A percentile compares a stretch with the other conserved stretches of the same genome.
Evolutionary conservation across 2,113 vertebrate species (phyloP).

Genomic region (Crotalus viridis): DNA sequence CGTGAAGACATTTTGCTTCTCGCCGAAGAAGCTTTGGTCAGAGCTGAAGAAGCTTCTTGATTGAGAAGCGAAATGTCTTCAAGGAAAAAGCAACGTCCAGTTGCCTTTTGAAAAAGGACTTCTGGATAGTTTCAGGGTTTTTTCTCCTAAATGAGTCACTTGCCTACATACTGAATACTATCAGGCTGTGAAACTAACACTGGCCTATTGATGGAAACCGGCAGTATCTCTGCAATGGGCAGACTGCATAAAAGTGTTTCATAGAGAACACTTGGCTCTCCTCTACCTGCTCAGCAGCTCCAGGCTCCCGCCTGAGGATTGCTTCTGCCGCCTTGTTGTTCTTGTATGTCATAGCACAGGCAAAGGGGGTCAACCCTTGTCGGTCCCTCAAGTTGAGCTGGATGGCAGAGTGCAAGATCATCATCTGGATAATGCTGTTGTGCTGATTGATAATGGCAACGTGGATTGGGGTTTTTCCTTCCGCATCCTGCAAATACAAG

Average conservation of each 20-base stretch:
- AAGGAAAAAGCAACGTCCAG: not conserved
- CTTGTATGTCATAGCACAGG: constrained; percentile 96
- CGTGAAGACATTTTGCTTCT: not conserved
- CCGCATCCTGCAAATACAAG: constrained; percentile 81
- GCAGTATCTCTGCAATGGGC: not conserved
- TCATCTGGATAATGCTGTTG: constrained; percentile 90
- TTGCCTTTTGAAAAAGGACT: not conserved
- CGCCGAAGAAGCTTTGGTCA: not conserved
- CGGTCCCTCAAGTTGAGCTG: constrained; percentile 88
- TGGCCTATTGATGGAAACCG: not conserved
- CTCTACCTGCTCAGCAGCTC: constrained; percentile 92
- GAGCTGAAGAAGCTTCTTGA: not conserved
- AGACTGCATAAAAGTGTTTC: too few species aligned
- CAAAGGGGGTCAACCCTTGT: constrained; percentile 95
- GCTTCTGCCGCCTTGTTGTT: constrained; percentile 97
- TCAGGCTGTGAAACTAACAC: not conserved
- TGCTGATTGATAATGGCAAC: constrained; percentile 96
- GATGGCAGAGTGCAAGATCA: constrained; percentile 95
- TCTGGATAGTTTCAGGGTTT: not conserved
- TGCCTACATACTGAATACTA: not conserved
- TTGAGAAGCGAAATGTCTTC: not conserved
- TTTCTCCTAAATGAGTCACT: not conserved
- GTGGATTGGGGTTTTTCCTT: constrained; percentile 92
- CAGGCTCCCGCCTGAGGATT: constrained; percentile 91
- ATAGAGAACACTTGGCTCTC: not conserved